These are phyloP conservation scores for Pycnomerus fuliginosus DNA, from an alignment of 2,888 invertebrate genomes.

Conservation along the genomic window DNA sequence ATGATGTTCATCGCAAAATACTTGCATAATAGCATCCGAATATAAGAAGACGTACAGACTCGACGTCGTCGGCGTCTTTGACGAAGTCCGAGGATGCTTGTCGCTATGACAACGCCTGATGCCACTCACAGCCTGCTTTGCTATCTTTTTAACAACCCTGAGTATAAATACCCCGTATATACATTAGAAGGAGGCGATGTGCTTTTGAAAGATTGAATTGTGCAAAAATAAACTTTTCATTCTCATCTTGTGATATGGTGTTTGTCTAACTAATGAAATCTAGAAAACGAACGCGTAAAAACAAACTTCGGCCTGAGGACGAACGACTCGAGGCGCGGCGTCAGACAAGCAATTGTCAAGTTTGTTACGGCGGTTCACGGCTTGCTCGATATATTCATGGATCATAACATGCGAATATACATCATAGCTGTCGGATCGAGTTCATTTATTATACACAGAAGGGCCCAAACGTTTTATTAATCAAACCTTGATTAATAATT, in stretches of 20 bases:
- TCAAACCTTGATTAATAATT: slow-evolving; percentile 37
- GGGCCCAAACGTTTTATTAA: slow-evolving; percentile 41
- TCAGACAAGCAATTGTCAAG: slow-evolving; percentile 29
- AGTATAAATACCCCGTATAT: too few species aligned
- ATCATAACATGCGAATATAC: slow-evolving; percentile 46
- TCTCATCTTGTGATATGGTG: too few species aligned
- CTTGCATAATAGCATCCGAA: slow-evolving; percentile 39
- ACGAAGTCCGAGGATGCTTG: slow-evolving; percentile 18
- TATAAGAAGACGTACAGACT: slow-evolving; percentile 30
- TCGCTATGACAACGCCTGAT: slow-evolving; percentile 35
- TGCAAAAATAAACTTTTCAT: too few species aligned
- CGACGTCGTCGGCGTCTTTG: slow-evolving; percentile 27
- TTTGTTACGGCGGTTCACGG: slow-evolving; percentile 34
- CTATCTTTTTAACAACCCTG: slow-evolving; percentile 16
- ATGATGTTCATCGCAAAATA: slow-evolving; percentile 33
- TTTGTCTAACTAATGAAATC: too few species aligned
- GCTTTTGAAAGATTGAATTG: too few species aligned
- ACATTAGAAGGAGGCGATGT: too few species aligned
- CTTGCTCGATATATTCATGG: slow-evolving; percentile 44
- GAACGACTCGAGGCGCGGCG: too few species aligned
- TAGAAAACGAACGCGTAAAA: too few species aligned
- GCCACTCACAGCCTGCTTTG: slow-evolving; percentile 35
- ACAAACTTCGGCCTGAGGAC: too few species aligned
- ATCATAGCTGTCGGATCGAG: slow-evolving; percentile 45
- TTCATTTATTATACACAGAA: slow-evolving; percentile 42